Evolutionary conservation across 2,797 vertebrate species (phyloP).

Genomic region (Pteronotus mesoamericanus): DNA sequence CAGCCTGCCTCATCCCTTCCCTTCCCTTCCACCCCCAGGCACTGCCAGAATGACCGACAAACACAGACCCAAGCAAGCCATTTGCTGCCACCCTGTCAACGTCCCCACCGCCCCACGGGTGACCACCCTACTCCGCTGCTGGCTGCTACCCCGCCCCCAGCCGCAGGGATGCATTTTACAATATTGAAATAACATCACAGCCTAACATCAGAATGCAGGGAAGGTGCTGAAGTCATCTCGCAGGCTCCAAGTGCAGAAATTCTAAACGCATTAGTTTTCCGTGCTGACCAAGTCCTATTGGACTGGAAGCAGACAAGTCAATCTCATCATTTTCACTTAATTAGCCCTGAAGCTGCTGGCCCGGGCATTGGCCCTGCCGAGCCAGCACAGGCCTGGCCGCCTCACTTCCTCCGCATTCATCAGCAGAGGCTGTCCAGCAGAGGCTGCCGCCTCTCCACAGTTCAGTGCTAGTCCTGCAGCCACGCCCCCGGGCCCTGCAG

Average conservation of each 20-base stretch:
- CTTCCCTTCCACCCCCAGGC: not conserved
- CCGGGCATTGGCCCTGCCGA: not conserved
- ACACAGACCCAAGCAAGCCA: not conserved
- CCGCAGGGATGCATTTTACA: not conserved
- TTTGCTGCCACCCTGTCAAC: not conserved
- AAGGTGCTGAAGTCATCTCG: conserved; percentile 31
- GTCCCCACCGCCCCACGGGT: not conserved
- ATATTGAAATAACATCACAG: not conserved
- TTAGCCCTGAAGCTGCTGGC: conserved; percentile 53
- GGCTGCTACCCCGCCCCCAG: not conserved
- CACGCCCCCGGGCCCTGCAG: not conserved
- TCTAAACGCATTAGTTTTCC: conserved; percentile 47
- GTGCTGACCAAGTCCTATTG: conserved; percentile 52
- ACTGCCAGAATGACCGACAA: not conserved
- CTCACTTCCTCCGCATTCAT: not conserved
- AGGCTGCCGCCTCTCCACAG: not conserved
- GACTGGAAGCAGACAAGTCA: conserved; percentile 60
- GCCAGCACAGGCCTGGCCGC: not conserved
- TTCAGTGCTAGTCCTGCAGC: not conserved
- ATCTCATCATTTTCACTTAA: conserved; percentile 64
- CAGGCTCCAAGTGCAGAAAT: conserved; percentile 5
- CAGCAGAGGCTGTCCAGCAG: not conserved
- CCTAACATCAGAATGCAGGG: not conserved
- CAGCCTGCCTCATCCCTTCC: not conserved
- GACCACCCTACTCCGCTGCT: not conserved